Conservation (phyloP, 2,888 invertebrate genomes). For the Pyrrhia umbra region DNA sequence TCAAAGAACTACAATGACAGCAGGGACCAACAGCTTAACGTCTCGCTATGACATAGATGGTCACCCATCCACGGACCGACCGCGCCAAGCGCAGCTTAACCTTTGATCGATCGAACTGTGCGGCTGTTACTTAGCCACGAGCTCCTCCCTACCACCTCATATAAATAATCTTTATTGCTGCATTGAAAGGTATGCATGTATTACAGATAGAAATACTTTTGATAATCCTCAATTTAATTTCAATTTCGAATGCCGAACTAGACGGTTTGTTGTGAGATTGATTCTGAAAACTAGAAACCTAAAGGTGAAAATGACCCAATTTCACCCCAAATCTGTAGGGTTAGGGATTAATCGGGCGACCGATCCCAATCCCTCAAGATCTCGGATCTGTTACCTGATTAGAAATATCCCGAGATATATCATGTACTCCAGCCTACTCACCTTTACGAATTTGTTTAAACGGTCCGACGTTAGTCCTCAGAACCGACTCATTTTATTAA, state of each 20-base stretch:
- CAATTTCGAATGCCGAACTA: constrained; percentile 18
- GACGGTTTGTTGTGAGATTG: constrained; percentile 32
- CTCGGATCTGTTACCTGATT: constrained; percentile 54
- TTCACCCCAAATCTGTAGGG: constrained; percentile 56
- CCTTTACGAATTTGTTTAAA: constrained; percentile 12
- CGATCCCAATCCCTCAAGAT: constrained; percentile 49
- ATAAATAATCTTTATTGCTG: too few relatives aligned
- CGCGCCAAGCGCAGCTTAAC: too few relatives aligned
- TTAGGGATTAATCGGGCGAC: constrained; percentile 53
- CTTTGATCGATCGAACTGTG: too few relatives aligned
- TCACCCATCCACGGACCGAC: too few relatives aligned
- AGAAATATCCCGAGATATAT: constrained; percentile 45
- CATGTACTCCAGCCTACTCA: constrained; percentile 31
- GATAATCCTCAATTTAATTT: constrained; percentile 18
- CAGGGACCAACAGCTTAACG: too few relatives aligned
- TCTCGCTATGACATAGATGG: too few relatives aligned
- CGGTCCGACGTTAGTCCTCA: not conserved
- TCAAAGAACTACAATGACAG: too few relatives aligned
- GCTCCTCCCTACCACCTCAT: too few relatives aligned
- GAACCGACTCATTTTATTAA: not conserved
- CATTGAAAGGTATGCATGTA: too few relatives aligned
- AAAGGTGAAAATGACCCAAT: constrained; percentile 58
- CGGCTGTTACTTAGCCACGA: too few relatives aligned
- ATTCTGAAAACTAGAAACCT: constrained; percentile 42
- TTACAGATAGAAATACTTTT: constrained; percentile 2